phyloP scores from a whole-genome alignment of 2,888 invertebrate genomes.

The Auanema sp. region DNA sequence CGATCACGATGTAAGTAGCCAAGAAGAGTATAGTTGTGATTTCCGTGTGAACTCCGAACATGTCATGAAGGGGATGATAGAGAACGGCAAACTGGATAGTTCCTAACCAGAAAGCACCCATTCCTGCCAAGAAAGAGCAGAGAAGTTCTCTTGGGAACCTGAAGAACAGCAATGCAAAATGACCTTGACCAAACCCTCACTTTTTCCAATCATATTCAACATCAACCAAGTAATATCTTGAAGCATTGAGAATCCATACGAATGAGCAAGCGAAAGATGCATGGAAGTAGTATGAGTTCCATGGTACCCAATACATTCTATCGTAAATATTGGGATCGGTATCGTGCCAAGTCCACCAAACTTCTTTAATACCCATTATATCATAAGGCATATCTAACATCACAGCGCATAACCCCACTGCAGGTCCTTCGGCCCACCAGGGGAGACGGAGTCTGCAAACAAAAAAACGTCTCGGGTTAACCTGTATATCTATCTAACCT shows the following conservation, averaged over 20 bases:
- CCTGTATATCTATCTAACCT: conserved; percentile 28
- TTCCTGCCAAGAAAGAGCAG: conserved; percentile 71
- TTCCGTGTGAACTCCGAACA: conserved; percentile 73
- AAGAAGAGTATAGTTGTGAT: conserved; percentile 75
- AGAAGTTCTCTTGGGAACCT: conserved; percentile 70
- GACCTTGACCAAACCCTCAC: conserved; percentile 62
- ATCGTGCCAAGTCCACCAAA: conserved; percentile 83
- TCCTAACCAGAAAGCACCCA: conserved; percentile 77
- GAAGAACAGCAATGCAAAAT: conserved; percentile 42
- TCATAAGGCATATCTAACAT: conserved; percentile 79
- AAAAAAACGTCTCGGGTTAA: conserved; percentile 8
- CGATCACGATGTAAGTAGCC: conserved; percentile 71
- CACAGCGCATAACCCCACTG: conserved; percentile 75
- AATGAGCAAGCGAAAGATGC: conserved; percentile 77
- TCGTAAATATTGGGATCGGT: conserved; percentile 69
- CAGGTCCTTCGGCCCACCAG: conserved; percentile 67
- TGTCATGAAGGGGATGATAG: conserved; percentile 79
- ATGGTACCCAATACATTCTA: conserved; percentile 79
- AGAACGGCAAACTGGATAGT: conserved; percentile 75
- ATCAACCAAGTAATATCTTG: conserved; percentile 69
- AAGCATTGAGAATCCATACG: conserved; percentile 73
- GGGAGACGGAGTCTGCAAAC: conserved; percentile 67
- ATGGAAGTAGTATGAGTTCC: conserved; percentile 81
- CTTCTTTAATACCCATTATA: conserved; percentile 77
- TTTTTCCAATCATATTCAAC: conserved; percentile 70